Conservation (phyloP, 2,797 vertebrate species). For the Basileuterus tristriatus region DNA sequence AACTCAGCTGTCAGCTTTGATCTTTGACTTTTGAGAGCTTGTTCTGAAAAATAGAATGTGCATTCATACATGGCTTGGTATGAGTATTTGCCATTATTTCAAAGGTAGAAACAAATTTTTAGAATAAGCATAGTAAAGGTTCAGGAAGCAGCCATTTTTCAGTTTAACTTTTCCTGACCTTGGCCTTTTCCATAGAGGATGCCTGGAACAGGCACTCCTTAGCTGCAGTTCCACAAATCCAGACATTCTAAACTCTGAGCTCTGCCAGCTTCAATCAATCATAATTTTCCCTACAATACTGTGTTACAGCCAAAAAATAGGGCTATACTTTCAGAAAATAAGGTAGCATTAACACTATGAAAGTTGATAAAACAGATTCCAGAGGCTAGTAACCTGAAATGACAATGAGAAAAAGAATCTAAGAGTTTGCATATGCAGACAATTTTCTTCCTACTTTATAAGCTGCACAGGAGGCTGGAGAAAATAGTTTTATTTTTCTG, state of each 20-base stretch:
- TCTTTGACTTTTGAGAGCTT: slow-evolving; percentile 36
- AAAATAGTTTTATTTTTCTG: neutral
- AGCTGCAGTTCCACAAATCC: neutral
- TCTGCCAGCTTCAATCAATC: neutral
- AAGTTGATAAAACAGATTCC: neutral
- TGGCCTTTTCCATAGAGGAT: neutral
- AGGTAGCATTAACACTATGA: neutral
- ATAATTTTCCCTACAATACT: neutral
- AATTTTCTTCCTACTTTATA: neutral
- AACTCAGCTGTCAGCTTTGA: slow-evolving; percentile 30
- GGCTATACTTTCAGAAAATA: neutral
- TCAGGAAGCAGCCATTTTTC: slow-evolving; percentile 7
- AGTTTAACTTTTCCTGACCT: neutral
- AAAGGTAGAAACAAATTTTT: neutral
- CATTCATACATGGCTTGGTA: neutral
- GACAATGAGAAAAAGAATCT: neutral
- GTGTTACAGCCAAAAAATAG: neutral
- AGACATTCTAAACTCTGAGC: neutral
- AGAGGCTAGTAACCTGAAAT: neutral
- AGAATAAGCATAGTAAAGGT: neutral
- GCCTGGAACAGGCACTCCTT: neutral
- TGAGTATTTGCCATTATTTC: neutral
- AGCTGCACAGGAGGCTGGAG: neutral
- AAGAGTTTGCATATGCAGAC: neutral
- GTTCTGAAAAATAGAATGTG: neutral